phyloP scores from a whole-genome alignment of 1,140 invertebrate genomes.

The Microplitis demolitor region DNA sequence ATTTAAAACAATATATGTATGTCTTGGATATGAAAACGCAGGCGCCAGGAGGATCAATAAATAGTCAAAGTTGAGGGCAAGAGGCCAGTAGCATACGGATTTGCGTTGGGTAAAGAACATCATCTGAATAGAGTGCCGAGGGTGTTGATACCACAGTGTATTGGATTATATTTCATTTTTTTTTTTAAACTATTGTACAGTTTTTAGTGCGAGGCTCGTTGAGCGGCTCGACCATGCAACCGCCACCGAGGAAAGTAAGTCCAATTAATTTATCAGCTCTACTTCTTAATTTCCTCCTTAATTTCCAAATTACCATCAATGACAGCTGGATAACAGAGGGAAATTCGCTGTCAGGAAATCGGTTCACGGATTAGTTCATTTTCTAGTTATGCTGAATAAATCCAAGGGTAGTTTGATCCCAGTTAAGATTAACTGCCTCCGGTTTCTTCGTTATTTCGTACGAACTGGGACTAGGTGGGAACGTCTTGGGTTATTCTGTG shows the following conservation, averaged over 20 bases:
- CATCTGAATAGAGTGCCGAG: conserved; percentile 22
- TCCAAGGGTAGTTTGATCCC: too few relatives aligned
- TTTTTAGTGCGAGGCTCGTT: conserved; percentile 41
- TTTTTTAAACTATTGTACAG: conserved; percentile 17
- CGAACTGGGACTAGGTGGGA: too few relatives aligned
- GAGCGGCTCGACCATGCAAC: conserved; percentile 68
- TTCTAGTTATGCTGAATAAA: too few relatives aligned
- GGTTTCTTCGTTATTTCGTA: too few relatives aligned
- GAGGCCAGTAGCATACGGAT: conserved; percentile 50
- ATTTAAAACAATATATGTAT: conserved; percentile 15
- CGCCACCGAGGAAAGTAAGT: conserved; percentile 76
- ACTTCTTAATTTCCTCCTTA: conserved; percentile 19
- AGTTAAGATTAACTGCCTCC: too few relatives aligned
- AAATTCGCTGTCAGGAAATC: too few relatives aligned
- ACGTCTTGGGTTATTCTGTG: too few relatives aligned
- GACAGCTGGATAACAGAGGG: too few relatives aligned
- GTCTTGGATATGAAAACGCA: conserved; percentile 35
- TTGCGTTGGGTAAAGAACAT: conserved; percentile 41
- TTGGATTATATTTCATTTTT: too few relatives aligned
- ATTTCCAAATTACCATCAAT: too few relatives aligned
- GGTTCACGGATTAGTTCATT: too few relatives aligned
- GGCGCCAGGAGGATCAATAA: conserved; percentile 52
- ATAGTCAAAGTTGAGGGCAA: conserved; percentile 46
- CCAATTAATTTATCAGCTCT: neutral
- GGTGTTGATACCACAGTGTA: neutral